Conservation (phyloP, 1,140 invertebrate genomes). For the Heliconius hewitsoni region DNA sequence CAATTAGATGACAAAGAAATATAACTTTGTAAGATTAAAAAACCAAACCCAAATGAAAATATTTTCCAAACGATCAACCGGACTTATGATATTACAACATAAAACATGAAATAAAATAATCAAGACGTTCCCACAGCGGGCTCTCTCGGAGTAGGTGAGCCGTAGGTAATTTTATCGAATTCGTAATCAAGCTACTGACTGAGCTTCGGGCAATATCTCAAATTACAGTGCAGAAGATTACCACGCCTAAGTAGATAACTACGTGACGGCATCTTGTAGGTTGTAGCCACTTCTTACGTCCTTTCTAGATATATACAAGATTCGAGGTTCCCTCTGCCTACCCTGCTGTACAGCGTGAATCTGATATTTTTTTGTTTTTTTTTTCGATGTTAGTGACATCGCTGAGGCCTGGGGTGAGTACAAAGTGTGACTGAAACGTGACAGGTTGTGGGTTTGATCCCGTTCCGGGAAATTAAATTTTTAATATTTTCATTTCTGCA, state of each 20-base stretch:
- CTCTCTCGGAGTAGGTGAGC: neutral
- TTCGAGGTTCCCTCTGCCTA: no score
- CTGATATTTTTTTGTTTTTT: no score
- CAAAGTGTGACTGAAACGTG: no score
- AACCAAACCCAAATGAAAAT: neutral
- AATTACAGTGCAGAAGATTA: constrained; percentile 70
- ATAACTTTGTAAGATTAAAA: neutral
- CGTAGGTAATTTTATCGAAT: constrained; percentile 67
- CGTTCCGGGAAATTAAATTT: no score
- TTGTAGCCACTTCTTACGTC: constrained; percentile 4
- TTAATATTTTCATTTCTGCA: no score
- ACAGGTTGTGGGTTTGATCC: no score
- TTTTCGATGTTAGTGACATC: no score
- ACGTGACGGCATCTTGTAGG: constrained; percentile 46
- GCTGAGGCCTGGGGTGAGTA: no score
- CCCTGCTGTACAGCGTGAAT: no score
- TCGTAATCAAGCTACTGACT: constrained; percentile 73
- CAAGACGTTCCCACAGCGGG: constrained; percentile 28
- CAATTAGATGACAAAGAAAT: neutral
- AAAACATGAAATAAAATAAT: constrained; percentile 24
- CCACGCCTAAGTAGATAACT: constrained; percentile 37
- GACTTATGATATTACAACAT: constrained; percentile 7
- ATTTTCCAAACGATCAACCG: constrained; percentile 17
- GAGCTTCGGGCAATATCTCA: constrained; percentile 63
- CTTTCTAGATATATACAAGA: neutral